Evolutionary conservation across 1,140 invertebrate genomes (phyloP).

Genomic region (Micrasema minimum): DNA sequence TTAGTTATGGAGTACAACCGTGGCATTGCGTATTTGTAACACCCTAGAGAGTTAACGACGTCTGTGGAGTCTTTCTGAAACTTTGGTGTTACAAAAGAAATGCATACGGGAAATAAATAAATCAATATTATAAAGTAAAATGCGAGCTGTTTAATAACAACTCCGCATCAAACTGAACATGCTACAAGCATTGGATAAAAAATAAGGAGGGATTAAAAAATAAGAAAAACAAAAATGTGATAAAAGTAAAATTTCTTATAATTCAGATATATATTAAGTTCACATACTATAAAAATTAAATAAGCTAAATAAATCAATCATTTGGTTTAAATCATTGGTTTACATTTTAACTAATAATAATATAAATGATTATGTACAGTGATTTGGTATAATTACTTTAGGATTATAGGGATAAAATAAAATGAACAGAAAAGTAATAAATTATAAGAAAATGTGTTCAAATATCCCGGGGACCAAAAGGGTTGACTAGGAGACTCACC

Average conservation of each 20-base stretch:
- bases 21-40: conserved; percentile 1
- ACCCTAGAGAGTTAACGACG: background rate
- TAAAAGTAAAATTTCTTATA: conserved; percentile 45
- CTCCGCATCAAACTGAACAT: background rate
- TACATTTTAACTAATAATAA: conserved; percentile 32
- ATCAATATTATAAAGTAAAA: background rate
- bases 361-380: conserved; percentile 36
- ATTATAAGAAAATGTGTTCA: conserved; percentile 50
- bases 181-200: conserved; percentile 7
- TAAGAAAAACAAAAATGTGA: conserved; percentile 26
- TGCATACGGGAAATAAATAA: background rate
- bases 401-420: conserved; percentile 31
- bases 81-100: background rate
- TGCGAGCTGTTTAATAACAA: background rate
- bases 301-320: conserved; percentile 40
- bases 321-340: conserved; percentile 38
- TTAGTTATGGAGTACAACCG: background rate
- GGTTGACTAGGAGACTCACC: conserved; percentile 54
- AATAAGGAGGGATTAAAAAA: conserved; percentile 19
- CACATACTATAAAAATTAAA: conserved; percentile 43
- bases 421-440: conserved; percentile 43
- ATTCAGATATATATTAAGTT: conserved; percentile 48
- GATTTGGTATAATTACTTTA: conserved; percentile 36
- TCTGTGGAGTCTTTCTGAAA: background rate
- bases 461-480: conserved; percentile 51